These are phyloP conservation scores for Drosophila mauritiana DNA, from an alignment of 1,140 invertebrate species.

Conservation along the genomic window DNA sequence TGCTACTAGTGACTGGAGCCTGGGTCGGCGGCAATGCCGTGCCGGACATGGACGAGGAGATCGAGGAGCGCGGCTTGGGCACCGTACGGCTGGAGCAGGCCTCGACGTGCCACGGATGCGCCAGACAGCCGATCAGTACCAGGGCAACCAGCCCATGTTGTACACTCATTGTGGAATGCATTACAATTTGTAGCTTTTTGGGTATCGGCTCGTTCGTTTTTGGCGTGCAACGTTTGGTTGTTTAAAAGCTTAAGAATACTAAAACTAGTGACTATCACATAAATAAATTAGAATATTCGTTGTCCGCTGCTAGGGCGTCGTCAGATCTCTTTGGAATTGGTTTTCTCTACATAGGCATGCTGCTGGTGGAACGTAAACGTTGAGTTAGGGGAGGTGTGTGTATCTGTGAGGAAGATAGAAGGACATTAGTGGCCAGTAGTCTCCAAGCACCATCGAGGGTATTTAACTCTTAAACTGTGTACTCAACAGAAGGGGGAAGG, in stretches of 20 bases:
- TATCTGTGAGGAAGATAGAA: constrained; percentile 70
- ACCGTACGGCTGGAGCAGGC: constrained; percentile 94
- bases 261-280: constrained; percentile 67
- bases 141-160: constrained; percentile 41
- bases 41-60: constrained; percentile 73
- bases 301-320: constrained; percentile 53
- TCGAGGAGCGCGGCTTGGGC: constrained; percentile 89
- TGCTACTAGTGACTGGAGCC: constrained; percentile 40
- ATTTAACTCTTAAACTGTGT: constrained; percentile 24
- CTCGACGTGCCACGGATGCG: constrained; percentile 85
- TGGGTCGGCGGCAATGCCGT: constrained; percentile 84
- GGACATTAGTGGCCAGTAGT: constrained; percentile 43
- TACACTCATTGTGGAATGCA: constrained; percentile 47
- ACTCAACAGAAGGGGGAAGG: constrained; percentile 22
- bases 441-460: neutral
- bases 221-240: constrained; percentile 48
- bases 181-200: constrained; percentile 22
- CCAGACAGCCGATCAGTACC: constrained; percentile 49
- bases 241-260: constrained; percentile 48
- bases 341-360: constrained; percentile 22
- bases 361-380: constrained; percentile 59
- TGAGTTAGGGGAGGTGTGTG: constrained; percentile 41
- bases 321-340: constrained; percentile 68
- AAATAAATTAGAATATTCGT: constrained; percentile 32
- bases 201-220: constrained; percentile 48